Conservation (phyloP, 2,113 vertebrate species). For the zebrafish (Danio rerio) region GRCz12tu NC_133200.1:38800001-38800500, state of each 20-base stretch:
- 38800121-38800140: conserved; percentile 36
- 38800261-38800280: conserved; percentile 4
- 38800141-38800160: conserved; percentile 49
- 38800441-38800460: conserved; percentile 36
- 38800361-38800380: neutral
- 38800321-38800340: neutral
- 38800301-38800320: neutral
- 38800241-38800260: neutral
- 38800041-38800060: neutral
- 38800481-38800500: conserved; percentile 31
- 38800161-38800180: conserved; percentile 45
- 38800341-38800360: neutral
- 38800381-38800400: neutral
- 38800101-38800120: conserved; percentile 54
- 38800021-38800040: conserved; percentile 10
- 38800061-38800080: conserved; percentile 67
- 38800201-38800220: conserved; percentile 20
- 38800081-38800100: conserved; percentile 72
- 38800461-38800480: conserved; percentile 46
- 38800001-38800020: neutral
- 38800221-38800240: conserved; percentile 24
- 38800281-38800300: conserved; percentile 8
- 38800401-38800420: conserved; percentile 38
- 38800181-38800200: conserved; percentile 37
- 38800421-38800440: conserved; percentile 36